Evolutionary conservation across 2,797 vertebrate genomes (phyloP).

Genomic region (Oryzias dopingdopingensis): DNA sequence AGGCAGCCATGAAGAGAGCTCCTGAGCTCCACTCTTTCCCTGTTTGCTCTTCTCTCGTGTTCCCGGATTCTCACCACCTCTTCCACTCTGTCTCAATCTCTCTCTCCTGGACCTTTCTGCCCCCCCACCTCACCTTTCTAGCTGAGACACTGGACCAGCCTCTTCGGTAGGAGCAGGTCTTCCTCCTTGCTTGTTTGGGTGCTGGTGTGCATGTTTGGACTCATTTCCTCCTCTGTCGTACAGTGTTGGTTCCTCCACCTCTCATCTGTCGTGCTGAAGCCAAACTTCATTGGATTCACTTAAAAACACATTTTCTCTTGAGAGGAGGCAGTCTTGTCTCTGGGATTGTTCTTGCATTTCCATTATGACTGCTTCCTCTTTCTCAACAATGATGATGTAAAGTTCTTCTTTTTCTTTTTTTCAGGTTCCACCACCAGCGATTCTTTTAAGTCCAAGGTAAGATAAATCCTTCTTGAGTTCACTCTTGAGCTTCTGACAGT

Average conservation of each 20-base stretch:
- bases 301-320: too few species aligned
- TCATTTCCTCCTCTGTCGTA: constrained; percentile 6
- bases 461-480: constrained; percentile 8
- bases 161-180: constrained; percentile 78
- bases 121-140: constrained; percentile 43
- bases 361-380: neutral
- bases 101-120: constrained; percentile 49
- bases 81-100: constrained; percentile 48
- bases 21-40: neutral
- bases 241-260: constrained; percentile 12
- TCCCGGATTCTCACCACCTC: constrained; percentile 35
- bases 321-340: too few species aligned
- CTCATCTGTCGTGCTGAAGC: constrained; percentile 8
- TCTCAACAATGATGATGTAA: constrained; percentile 6
- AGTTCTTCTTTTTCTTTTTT: constrained; percentile 27
- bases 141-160: constrained; percentile 77
- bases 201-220: constrained; percentile 31
- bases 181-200: constrained; percentile 20
- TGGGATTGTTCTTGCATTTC: neutral
- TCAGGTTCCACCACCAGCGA: constrained; percentile 87
- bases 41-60: constrained; percentile 22
- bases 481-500: neutral
- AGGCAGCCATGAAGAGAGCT: too few species aligned
- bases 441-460: constrained; percentile 91
- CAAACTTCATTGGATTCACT: constrained; percentile 6